Conservation (phyloP, 2,113 vertebrate species). For the Nibea coibor region DNA sequence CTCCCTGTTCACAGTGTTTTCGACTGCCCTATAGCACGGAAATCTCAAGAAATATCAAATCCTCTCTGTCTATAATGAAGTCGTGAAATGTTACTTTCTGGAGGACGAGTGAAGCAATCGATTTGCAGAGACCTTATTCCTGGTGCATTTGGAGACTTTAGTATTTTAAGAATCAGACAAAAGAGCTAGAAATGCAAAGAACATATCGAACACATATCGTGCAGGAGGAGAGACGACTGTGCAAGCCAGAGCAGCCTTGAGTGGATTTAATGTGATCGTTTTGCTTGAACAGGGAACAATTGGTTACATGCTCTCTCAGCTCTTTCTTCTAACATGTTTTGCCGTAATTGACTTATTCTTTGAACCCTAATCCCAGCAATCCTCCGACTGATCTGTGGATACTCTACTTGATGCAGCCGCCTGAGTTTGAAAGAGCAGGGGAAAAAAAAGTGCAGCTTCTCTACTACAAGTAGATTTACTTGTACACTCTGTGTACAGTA, state of each 20-base stretch:
- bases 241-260: neutral
- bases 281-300: conserved; percentile 29
- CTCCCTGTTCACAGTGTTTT: neutral
- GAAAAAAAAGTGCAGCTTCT: neutral
- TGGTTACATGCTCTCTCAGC: conserved; percentile 42
- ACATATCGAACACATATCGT: accelerated
- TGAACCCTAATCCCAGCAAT: conserved; percentile 57
- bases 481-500: neutral
- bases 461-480: conserved; percentile 19
- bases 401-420: conserved; percentile 14
- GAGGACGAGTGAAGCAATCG: neutral
- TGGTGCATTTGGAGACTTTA: neutral
- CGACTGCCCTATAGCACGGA: neutral
- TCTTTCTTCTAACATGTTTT: conserved; percentile 25
- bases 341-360: conserved; percentile 52
- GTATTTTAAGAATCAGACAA: neutral
- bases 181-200: neutral
- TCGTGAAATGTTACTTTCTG: neutral
- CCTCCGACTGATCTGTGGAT: conserved; percentile 16
- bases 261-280: conserved; percentile 19
- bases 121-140: neutral
- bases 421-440: neutral
- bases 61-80: neutral
- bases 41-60: neutral
- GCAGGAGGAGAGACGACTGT: neutral